A percentile compares a stretch with the other conserved stretches of the same genome.
Evolutionary conservation across 2,888 invertebrate species (phyloP).

Genomic region (Didymodactylos carnosus): DNA sequence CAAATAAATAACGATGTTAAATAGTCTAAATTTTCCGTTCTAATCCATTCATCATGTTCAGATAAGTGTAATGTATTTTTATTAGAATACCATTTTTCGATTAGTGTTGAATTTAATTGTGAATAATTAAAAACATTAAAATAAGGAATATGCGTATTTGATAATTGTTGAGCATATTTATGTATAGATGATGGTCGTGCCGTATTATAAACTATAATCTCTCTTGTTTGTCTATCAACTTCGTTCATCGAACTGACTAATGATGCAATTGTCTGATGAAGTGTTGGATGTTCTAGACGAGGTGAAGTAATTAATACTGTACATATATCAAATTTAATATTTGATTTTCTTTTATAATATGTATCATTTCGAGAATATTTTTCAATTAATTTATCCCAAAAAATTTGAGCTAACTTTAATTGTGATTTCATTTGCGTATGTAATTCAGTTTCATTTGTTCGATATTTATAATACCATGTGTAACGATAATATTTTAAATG

Average conservation of each 20-base stretch:
- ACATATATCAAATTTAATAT: not conserved
- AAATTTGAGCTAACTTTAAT: not conserved
- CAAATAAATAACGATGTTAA: not conserved
- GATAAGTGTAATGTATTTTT: too few relatives aligned
- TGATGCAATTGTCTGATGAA: not conserved
- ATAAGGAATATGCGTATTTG: not conserved
- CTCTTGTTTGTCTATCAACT: not conserved
- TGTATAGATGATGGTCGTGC: not conserved
- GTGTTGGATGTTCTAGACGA: not conserved
- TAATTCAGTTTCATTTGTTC: not conserved
- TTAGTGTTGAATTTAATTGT: not conserved
- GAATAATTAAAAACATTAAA: not conserved
- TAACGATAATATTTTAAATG: not conserved
- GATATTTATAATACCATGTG: not conserved
- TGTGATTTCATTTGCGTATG: not conserved
- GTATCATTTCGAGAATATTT: not conserved
- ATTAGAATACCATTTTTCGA: too few relatives aligned
- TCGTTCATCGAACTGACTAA: not conserved
- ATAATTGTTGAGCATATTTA: not conserved
- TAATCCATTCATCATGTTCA: not conserved
- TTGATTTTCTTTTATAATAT: too few relatives aligned
- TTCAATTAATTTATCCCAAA: not conserved
- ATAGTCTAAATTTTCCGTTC: not conserved
- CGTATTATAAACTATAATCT: not conserved
- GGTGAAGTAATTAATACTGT: not conserved